Evolutionary conservation across 1,140 invertebrate genomes (phyloP).

Genomic region (Bradysia coprophila): DNA sequence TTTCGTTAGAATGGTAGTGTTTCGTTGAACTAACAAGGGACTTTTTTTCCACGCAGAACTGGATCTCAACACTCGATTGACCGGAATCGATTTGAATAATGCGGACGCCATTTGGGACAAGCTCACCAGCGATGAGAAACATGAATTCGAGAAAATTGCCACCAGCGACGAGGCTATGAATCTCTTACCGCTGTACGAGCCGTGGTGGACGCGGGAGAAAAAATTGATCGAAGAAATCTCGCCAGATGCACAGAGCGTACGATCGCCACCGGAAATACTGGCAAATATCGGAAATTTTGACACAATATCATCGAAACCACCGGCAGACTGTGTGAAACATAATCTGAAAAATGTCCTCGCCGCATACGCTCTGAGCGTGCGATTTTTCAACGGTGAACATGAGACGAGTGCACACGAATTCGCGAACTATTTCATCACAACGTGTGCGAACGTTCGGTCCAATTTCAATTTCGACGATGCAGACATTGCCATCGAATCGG

Average conservation of each 20-base stretch:
- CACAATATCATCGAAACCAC: constrained; percentile 31
- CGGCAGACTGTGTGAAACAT: constrained; percentile 38
- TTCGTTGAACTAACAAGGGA: too few relatives aligned
- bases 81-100: constrained; percentile 49
- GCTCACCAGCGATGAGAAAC: constrained; percentile 41
- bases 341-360: constrained; percentile 50
- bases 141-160: constrained; percentile 48
- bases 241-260: constrained; percentile 7
- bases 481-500: constrained; percentile 36
- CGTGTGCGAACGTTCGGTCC: constrained; percentile 36
- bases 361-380: constrained; percentile 39
- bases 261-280: constrained; percentile 13
- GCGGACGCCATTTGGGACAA: constrained; percentile 46
- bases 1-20: too few relatives aligned
- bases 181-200: constrained; percentile 43
- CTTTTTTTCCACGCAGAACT: too few relatives aligned
- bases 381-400: constrained; percentile 53
- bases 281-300: constrained; percentile 14
- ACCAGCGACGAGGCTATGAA: constrained; percentile 36
- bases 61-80: constrained; percentile 38
- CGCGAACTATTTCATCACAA: constrained; percentile 29
- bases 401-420: constrained; percentile 35
- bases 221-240: constrained; percentile 30
- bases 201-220: constrained; percentile 45
- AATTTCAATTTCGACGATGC: constrained; percentile 39